A percentile compares a stretch with the other conserved stretches of the same genome.
Evolutionary conservation across 2,888 invertebrate species (phyloP).

Genomic region (Synanthedon vespiformis): DNA sequence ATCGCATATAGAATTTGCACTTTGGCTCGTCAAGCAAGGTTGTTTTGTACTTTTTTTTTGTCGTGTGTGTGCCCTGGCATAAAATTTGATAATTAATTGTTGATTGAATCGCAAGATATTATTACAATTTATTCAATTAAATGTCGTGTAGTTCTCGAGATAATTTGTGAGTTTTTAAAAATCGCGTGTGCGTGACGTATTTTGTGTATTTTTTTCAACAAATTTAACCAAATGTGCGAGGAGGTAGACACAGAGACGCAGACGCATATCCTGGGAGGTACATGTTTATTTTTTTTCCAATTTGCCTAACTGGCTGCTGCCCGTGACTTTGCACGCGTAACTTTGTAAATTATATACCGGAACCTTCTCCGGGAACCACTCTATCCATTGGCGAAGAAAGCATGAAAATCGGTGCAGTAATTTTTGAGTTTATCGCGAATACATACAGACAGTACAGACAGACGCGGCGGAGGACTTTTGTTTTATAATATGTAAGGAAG

Average conservation of each 20-base stretch:
- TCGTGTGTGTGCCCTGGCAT: constrained; percentile 9
- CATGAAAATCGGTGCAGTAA: no score
- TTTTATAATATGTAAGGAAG: no score
- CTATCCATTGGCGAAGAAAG: no score
- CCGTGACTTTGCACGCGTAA: no score
- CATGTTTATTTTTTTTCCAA: neutral
- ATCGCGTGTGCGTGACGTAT: neutral
- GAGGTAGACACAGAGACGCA: constrained; percentile 6
- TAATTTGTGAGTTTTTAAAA: constrained; percentile 1
- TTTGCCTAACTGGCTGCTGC: no score
- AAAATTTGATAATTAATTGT: constrained; percentile 11
- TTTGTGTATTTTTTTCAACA: constrained; percentile 9
- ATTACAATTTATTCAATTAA: neutral
- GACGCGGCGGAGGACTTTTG: no score
- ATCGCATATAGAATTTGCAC: no score
- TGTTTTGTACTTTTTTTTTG: neutral
- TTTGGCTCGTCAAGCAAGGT: no score
- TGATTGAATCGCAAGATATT: constrained; percentile 9
- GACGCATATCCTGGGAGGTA: constrained; percentile 6
- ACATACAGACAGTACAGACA: no score
- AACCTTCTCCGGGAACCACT: no score
- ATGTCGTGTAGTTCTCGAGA: neutral
- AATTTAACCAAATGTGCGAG: constrained; percentile 18
- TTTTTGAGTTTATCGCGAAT: no score
- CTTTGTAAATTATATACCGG: no score